Evolutionary conservation across 2,113 vertebrate species (phyloP), one percentile per base, ranked within the genome.

Genomic region (Bubo scandiacus): DNA sequence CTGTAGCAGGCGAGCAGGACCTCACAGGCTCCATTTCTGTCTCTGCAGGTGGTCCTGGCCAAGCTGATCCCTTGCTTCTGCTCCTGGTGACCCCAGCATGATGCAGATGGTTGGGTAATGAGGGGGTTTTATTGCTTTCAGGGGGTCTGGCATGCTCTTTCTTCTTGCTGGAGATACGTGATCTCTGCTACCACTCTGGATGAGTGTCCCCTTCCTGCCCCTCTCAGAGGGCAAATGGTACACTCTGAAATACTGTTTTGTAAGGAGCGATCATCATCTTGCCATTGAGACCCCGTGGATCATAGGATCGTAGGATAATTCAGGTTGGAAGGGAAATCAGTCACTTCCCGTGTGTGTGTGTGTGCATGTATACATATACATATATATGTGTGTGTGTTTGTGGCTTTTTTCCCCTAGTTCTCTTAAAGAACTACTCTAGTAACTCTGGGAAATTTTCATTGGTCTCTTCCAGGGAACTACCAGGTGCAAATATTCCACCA

Each of bases 291-390:
- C 12, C 80, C 40, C 67, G 51, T 79, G 54, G 42, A 42, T 49
- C 8, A 1, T 9, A 67, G 67, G 57, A 16, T 11, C 12, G 2
- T 30, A 34, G 59, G 40, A 68, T 57, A 57, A 55, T 12, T 88
- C 65, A 66, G n/a, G 27, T 16, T 88, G 65, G 38, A 90, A 72
- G n/a, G 26, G 52, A 81, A 62, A 75, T 71, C 30, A 71, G 1
- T 42, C 45, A 63, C 42, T 40, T 85, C n/a, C 8, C 7, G 2
- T 2, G 2, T 26, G 43, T 73, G 30, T n/a, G 29, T 20, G 21
- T 43, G 1, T 55, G 3, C 27, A 4, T 47, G 10, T 5, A 15
- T 6, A 20, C 3, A 15, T 3, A 52, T 3, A 26, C 8, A 27
- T 11, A 29, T 20, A 34, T 4, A 10, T 40, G 12, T 12, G 40